Conservation (phyloP, 1,140 invertebrate species). For the Maconellicoccus hirsutus region DNA sequence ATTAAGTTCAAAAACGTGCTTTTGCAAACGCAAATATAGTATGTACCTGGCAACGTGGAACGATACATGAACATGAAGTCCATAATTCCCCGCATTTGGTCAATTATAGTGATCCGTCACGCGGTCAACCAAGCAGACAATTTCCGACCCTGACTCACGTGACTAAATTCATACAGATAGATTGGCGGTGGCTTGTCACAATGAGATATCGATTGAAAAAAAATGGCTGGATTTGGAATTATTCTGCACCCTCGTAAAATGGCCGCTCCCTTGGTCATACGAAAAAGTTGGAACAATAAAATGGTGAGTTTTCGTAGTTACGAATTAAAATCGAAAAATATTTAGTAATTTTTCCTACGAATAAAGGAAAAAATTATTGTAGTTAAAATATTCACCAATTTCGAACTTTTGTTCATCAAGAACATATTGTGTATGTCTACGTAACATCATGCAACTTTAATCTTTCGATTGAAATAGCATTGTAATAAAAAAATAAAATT, state of each 20-base stretch:
- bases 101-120: not conserved
- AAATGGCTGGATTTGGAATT: not conserved
- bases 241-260: not conserved
- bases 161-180: not conserved
- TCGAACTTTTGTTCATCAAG: no score
- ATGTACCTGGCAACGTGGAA: not conserved
- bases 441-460: no score
- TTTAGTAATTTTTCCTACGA: no score
- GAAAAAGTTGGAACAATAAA: no score
- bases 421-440: no score
- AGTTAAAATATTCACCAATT: no score
- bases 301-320: no score
- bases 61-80: not conserved
- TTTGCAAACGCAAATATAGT: not conserved
- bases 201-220: not conserved
- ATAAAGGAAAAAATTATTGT: no score
- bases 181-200: not conserved
- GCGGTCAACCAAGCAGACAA: constrained; percentile 1
- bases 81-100: not conserved
- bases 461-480: no score
- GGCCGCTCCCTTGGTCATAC: not conserved
- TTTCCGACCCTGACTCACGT: not conserved
- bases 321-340: no score
- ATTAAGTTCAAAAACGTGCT: not conserved
- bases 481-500: no score